phyloP scores from a whole-genome alignment of 2,797 vertebrate species.

The Pteronotus mesoamericanus region DNA sequence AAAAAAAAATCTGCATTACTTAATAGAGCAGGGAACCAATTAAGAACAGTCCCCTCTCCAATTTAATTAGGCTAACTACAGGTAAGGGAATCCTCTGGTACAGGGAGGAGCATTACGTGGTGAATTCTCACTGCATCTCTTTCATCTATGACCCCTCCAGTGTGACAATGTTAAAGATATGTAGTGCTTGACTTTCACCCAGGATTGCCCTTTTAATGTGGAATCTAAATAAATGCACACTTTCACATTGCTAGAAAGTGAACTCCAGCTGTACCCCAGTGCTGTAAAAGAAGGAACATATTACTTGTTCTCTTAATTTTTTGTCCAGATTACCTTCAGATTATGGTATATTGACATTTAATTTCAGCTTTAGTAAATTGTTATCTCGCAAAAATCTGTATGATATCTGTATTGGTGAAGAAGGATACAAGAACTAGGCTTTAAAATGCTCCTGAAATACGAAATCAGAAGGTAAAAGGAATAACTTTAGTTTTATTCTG shows the following conservation, averaged over 20 bases:
- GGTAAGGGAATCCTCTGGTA: slow-evolving; percentile 82
- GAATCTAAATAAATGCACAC: slow-evolving; percentile 53
- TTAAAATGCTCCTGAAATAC: background rate
- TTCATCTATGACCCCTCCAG: slow-evolving; percentile 70
- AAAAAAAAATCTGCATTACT: slow-evolving; percentile 83
- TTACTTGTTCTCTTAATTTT: background rate
- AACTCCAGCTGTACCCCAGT: background rate
- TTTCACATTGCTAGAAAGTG: slow-evolving; percentile 8
- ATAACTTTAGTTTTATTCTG: background rate
- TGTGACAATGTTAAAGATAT: slow-evolving; percentile 71
- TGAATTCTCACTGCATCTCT: slow-evolving; percentile 65
- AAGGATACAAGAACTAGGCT: background rate
- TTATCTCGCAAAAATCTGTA: background rate
- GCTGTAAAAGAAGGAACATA: background rate
- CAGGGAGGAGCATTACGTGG: slow-evolving; percentile 70
- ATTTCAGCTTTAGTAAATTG: slow-evolving; percentile 2
- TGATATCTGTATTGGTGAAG: background rate
- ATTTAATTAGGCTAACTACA: slow-evolving; percentile 88
- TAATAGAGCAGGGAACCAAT: slow-evolving; percentile 86
- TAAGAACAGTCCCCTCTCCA: slow-evolving; percentile 82
- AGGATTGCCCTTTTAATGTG: slow-evolving; percentile 55
- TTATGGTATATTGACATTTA: background rate
- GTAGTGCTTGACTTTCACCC: slow-evolving; percentile 72
- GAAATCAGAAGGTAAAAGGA: background rate
- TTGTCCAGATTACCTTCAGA: slow-evolving; percentile 30